phyloP scores from a whole-genome alignment of 2,888 invertebrate genomes.

The Tinea pellionella region DNA sequence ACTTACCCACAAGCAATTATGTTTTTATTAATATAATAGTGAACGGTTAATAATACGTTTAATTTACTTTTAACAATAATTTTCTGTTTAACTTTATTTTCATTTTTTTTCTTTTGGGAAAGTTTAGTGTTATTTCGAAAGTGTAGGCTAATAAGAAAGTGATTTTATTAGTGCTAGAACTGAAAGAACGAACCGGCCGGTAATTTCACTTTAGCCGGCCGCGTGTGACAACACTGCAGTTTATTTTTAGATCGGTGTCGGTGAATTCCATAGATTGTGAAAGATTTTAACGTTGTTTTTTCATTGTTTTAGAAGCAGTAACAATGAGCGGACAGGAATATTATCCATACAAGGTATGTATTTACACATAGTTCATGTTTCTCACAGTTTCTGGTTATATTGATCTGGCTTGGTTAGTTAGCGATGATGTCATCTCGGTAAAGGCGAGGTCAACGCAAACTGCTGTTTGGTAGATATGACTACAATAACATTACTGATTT shows the following conservation, averaged over 20 bases:
- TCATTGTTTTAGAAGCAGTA: slow-evolving; percentile 39
- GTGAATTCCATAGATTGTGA: slow-evolving; percentile 12
- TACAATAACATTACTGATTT: neutral
- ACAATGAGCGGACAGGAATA: slow-evolving; percentile 85
- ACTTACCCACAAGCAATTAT: too few relatives aligned
- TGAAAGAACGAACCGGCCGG: slow-evolving; percentile 8
- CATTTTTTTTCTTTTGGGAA: too few relatives aligned
- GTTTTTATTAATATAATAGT: too few relatives aligned
- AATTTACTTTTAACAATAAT: too few relatives aligned
- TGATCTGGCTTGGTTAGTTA: neutral
- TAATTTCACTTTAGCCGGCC: neutral
- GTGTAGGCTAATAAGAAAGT: neutral
- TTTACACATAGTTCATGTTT: neutral
- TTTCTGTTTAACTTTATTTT: too few relatives aligned
- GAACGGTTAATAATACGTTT: too few relatives aligned
- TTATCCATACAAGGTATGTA: slow-evolving; percentile 86
- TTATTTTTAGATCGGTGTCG: slow-evolving; percentile 1
- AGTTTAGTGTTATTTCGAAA: neutral
- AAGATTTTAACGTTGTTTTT: slow-evolving; percentile 16
- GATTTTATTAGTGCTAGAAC: neutral
- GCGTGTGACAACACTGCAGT: neutral
- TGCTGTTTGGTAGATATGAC: neutral
- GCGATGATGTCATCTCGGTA: slow-evolving; percentile 12
- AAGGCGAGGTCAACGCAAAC: slow-evolving; percentile 12
- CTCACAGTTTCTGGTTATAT: neutral